These are phyloP conservation scores for Plusia festucae DNA, from an alignment of 2,888 invertebrate genomes.

Conservation along the genomic window DNA sequence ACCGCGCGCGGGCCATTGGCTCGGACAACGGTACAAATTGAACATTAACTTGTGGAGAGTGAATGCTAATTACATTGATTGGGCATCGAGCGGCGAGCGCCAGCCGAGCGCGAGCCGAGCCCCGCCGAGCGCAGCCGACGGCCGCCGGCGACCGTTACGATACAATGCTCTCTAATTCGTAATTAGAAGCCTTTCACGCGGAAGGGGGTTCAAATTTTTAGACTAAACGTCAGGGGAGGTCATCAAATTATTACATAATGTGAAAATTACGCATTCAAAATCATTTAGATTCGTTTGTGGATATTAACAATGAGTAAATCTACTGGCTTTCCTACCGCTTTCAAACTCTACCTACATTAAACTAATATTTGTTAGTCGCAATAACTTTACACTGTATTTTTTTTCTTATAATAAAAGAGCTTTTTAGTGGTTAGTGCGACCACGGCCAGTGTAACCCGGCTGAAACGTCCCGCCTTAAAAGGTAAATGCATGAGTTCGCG, in stretches of 20 bases:
- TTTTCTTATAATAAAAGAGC: no score
- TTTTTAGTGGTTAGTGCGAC: no score
- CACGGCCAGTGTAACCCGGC: no score
- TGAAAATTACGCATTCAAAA: constrained; percentile 57
- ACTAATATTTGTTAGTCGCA: neutral
- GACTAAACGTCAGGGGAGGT: constrained; percentile 44
- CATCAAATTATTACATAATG: constrained; percentile 52
- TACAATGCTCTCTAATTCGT: constrained; percentile 58
- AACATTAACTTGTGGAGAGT: constrained; percentile 65
- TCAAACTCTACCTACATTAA: neutral
- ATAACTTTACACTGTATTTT: neutral
- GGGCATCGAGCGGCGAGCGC: constrained; percentile 62
- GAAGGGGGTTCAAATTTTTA: constrained; percentile 48
- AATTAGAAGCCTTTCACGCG: constrained; percentile 59
- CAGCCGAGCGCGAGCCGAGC: constrained; percentile 17
- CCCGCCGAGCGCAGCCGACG: constrained; percentile 39
- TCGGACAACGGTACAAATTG: constrained; percentile 67
- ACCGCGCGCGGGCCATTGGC: constrained; percentile 71
- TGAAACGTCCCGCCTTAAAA: no score
- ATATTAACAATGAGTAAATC: constrained; percentile 31
- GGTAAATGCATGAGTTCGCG: no score
- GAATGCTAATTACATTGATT: constrained; percentile 78
- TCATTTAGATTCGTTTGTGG: constrained; percentile 45
- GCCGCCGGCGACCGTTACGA: constrained; percentile 47
- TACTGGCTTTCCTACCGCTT: neutral